Base-by-base conservation (phyloP, 1,140 invertebrate genomes). In the Antheraea pernyi region DNA sequence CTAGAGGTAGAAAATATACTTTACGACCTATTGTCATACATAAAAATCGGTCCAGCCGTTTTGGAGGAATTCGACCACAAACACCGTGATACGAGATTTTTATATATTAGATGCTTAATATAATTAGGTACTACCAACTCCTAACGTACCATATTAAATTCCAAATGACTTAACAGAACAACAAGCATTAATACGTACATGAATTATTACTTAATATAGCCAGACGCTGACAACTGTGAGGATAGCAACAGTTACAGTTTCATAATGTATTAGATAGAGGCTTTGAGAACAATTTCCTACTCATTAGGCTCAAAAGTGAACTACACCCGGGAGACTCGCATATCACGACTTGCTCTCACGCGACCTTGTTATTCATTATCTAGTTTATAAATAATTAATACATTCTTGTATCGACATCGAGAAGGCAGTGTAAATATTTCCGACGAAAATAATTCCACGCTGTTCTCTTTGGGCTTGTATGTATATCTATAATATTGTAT, bases 271-370 rank as follows among this genome's bases (percentile, higher is more conserved):
- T 71, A 73, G 59, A 59, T 71, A 73, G 59, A 59, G 30, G 68
- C 66, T 73, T 67, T 61, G 46, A 42, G 65, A 73, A 68, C 72
- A 61, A 59, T 76, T 69, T 71, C 59, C 66, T 65, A 58, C 7
- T 59, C 65, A 70, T 76, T 73, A 73, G 63, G 63, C 16, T 67
- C 66, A 68, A 65, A 73, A 73, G 69, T 71, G 70, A 76, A 76
- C 37, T 67, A 30, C 61, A 19, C 71, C 68, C 60, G 36, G 8
- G 74, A 61, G 67, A 39, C 65, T 63, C 39, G 58, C 68, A 72
- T 66, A 70, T 75, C 66, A 76, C 59, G 62, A 62, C 11, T 53
- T 42, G 7, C 46, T 16, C 46, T 53, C 46, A 13, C 16, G 16
- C 11, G 46, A 53, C 46, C 16, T 53, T 16, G 46, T 53, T 53